Percentiles rank a stretch among this genome's conserved stretches.
These are phyloP conservation scores for Meloe dianella DNA, from an alignment of 2,888 invertebrate species.

Conservation along the genomic window DNA sequence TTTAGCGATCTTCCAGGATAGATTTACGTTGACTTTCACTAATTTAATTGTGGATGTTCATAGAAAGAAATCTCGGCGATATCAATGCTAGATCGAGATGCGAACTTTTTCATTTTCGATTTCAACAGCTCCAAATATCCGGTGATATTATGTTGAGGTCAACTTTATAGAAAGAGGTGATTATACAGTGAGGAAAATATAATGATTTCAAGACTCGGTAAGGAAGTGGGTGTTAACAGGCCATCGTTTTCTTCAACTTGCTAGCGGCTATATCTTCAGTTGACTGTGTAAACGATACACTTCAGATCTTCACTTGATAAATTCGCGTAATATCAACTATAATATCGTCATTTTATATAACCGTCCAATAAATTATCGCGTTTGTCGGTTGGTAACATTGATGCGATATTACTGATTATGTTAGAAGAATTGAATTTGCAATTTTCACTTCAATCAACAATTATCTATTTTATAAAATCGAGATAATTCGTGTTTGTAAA, in stretches of 20 bases:
- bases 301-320: conserved; percentile 39
- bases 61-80: too few species aligned
- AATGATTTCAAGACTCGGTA: conserved; percentile 14
- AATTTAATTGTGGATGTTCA: too few species aligned
- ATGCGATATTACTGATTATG: background rate
- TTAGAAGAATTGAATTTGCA: background rate
- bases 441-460: background rate
- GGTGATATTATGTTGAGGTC: too few species aligned
- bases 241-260: conserved; percentile 30
- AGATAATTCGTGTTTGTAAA: too few species aligned
- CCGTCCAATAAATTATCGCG: conserved; percentile 22
- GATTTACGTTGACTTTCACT: too few species aligned
- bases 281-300: conserved; percentile 43
- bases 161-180: too few species aligned
- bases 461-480: too few species aligned
- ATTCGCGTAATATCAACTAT: conserved; percentile 21
- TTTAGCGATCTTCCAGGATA: background rate
- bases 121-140: too few species aligned
- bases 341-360: too few species aligned
- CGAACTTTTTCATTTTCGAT: too few species aligned
- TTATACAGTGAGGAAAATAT: too few species aligned
- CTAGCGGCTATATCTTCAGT: conserved; percentile 43
- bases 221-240: conserved; percentile 54
- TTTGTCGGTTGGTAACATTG: background rate
- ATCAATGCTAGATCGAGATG: too few species aligned